These are phyloP conservation scores for Tinea trinotella DNA, from an alignment of 2,888 invertebrate species.

Conservation along the genomic window DNA sequence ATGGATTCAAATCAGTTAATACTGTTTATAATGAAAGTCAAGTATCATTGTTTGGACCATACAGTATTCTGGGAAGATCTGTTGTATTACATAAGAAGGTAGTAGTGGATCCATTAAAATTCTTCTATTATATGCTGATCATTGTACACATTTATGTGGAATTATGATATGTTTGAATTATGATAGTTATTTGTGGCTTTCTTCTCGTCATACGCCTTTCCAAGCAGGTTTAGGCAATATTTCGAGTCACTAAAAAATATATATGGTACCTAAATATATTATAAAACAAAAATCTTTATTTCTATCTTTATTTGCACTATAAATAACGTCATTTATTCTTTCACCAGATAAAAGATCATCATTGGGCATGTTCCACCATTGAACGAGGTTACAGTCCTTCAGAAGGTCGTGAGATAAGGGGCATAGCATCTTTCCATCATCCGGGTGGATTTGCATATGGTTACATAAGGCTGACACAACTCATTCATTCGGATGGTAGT, in stretches of 20 bases:
- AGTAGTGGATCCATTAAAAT: no score
- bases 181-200: no score
- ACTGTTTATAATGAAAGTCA: conserved; percentile 83
- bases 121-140: no score
- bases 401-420: conserved; percentile 88
- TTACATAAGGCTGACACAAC: conserved; percentile 89
- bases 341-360: conserved; percentile 59
- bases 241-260: no score
- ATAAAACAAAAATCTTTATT: no score
- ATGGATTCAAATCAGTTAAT: conserved; percentile 72
- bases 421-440: conserved; percentile 93
- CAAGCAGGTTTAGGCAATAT: no score
- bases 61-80: conserved; percentile 89
- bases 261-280: no score
- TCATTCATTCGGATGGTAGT: conserved; percentile 88
- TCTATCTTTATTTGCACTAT: no score
- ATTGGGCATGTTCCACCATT: conserved; percentile 89
- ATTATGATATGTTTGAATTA: no score
- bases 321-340: background rate
- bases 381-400: conserved; percentile 91
- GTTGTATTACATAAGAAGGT: conserved; percentile 83
- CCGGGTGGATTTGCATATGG: conserved; percentile 89
- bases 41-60: conserved; percentile 84
- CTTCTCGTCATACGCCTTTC: no score
- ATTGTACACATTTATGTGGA: no score